phyloP scores from a whole-genome alignment of 2,113 vertebrate species.

The Capricornis sumatraensis region DNA sequence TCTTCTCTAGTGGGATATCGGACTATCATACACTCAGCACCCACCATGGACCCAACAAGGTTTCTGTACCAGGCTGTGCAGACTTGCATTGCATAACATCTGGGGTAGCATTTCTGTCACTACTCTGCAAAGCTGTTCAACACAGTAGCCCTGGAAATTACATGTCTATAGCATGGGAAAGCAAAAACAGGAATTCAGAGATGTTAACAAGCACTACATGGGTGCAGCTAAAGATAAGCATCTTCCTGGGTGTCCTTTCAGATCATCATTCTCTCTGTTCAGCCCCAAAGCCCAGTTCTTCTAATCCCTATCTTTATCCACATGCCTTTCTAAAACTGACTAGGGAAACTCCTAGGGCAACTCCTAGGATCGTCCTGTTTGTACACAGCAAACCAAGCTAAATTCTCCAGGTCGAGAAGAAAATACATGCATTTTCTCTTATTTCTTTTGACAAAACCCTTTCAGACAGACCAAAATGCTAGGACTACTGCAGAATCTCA shows the following conservation, averaged over 20 bases:
- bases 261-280: neutral
- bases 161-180: neutral
- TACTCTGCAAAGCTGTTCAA: neutral
- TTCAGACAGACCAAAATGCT: neutral
- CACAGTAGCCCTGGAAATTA: neutral
- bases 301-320: neutral
- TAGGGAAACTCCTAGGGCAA: neutral
- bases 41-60: neutral
- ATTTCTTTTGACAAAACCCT: neutral
- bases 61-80: neutral
- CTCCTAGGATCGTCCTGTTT: neutral
- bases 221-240: neutral
- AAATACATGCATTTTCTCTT: neutral
- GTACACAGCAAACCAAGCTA: neutral
- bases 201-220: neutral
- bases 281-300: neutral
- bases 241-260: neutral
- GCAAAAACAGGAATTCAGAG: neutral
- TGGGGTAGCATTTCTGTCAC: neutral
- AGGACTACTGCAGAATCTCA: neutral
- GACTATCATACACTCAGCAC: neutral
- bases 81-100: too few species aligned
- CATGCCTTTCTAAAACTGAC: neutral
- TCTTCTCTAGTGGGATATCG: neutral
- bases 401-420: neutral